Conservation (phyloP, 2,797 vertebrate species). For the Vireo griseus region DNA sequence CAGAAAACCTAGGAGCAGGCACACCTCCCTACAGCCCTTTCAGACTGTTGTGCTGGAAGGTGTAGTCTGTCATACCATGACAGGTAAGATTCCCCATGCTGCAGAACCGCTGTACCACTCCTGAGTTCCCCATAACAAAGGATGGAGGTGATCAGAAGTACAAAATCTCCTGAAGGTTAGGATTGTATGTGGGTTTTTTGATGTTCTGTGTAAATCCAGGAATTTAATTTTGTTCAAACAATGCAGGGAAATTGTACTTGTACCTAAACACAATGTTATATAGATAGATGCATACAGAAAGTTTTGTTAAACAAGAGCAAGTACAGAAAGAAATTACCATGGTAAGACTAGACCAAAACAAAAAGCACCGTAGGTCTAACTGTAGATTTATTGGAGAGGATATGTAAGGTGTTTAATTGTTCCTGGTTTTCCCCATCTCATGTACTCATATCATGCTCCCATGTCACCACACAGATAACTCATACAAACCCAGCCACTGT, state of each 20-base stretch:
- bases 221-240: background rate
- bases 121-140: background rate
- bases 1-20: background rate
- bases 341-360: background rate
- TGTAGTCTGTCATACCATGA: background rate
- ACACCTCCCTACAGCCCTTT: background rate
- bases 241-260: background rate
- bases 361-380: background rate
- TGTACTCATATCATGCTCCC: background rate
- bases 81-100: background rate
- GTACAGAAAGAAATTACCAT: background rate
- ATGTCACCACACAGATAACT: background rate
- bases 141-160: background rate
- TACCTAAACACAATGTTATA: background rate
- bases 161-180: background rate
- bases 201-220: background rate
- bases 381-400: background rate
- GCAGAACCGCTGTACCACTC: background rate
- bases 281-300: background rate
- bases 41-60: background rate
- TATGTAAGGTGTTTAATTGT: background rate
- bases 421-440: background rate
- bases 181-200: background rate
- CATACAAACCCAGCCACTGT: background rate
- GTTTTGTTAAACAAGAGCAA: background rate